These are phyloP conservation scores for Perdita meconis DNA, from an alignment of 2,888 invertebrate species.

Conservation along the genomic window DNA sequence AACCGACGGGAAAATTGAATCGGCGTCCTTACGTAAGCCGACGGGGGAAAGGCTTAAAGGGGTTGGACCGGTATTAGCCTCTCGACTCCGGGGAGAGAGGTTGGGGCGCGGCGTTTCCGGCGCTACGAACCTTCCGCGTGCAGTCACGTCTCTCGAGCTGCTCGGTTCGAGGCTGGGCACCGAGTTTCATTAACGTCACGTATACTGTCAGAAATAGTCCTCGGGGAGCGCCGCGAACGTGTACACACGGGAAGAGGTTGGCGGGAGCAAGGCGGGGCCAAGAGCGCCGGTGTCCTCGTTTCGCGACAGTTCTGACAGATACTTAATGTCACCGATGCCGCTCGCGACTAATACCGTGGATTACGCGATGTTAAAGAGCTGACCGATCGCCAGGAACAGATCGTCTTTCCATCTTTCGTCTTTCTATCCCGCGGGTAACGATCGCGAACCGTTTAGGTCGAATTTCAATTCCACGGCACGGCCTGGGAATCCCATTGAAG, in stretches of 20 bases:
- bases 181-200: conserved; percentile 71
- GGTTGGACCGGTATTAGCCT: conserved; percentile 64
- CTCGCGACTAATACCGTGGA: conserved; percentile 49
- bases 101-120: conserved; percentile 46
- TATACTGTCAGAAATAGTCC: conserved; percentile 63
- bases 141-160: conserved; percentile 56
- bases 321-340: conserved; percentile 60
- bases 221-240: conserved; percentile 54
- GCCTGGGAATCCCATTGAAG: no score
- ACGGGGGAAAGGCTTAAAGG: conserved; percentile 61
- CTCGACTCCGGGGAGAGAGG: conserved; percentile 32
- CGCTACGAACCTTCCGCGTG: conserved; percentile 46
- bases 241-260: conserved; percentile 31
- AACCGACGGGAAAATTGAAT: conserved; percentile 68
- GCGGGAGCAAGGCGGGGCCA: background rate
- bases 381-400: conserved; percentile 8
- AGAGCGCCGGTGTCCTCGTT: conserved; percentile 31
- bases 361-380: conserved; percentile 24
- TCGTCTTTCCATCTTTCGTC: background rate
- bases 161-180: conserved; percentile 55
- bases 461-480: no score
- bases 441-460: no score
- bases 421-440: background rate
- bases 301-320: conserved; percentile 59
- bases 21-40: conserved; percentile 64